Percentiles rank a stretch among this genome's conserved stretches.
These are phyloP conservation scores for Microtus pennsylvanicus DNA, from an alignment of 2,113 vertebrate species.

Conservation along the genomic window DNA sequence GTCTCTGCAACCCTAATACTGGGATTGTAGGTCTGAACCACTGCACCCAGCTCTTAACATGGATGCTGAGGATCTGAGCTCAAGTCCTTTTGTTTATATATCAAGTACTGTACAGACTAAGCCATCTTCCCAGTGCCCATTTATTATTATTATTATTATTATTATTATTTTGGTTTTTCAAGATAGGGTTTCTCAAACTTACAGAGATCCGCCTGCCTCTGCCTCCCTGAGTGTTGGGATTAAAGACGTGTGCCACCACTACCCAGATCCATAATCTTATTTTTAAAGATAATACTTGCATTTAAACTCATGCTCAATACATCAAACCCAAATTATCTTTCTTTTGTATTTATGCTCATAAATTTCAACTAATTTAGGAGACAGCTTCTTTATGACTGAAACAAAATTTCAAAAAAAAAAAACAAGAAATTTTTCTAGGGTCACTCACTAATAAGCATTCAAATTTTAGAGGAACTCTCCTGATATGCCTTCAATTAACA, in stretches of 20 bases:
- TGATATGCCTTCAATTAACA: neutral
- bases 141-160: no score
- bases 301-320: neutral
- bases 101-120: neutral
- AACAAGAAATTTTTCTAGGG: neutral
- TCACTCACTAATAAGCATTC: neutral
- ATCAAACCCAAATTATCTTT: neutral
- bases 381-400: neutral
- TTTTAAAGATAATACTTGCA: slow-evolving; percentile 6
- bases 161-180: no score
- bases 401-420: neutral
- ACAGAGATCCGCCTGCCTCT: no score
- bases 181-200: no score
- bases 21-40: neutral
- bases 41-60: neutral
- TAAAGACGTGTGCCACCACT: no score
- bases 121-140: neutral
- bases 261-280: neutral
- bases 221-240: no score
- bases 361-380: slow-evolving; percentile 14
- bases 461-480: neutral
- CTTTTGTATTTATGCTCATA: neutral
- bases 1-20: no score
- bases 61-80: neutral
- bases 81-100: neutral